Conservation (phyloP, 2,888 invertebrate species). For the Pristionchus exspectatus region DNA sequence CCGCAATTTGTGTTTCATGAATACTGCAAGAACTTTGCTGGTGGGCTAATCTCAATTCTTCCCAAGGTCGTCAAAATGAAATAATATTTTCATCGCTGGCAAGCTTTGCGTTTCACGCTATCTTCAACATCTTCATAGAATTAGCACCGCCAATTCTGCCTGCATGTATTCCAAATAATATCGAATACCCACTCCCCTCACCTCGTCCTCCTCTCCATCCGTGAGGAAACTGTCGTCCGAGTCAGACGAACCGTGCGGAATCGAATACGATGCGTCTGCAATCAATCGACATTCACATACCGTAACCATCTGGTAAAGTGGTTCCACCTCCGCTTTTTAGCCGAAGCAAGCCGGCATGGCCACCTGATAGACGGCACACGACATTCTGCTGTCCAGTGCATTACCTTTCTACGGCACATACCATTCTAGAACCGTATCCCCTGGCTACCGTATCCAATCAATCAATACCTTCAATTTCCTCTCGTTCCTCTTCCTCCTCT, state of each 20-base stretch:
- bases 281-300: not conserved
- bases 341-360: too few relatives aligned
- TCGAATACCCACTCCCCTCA: not conserved
- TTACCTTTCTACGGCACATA: not conserved
- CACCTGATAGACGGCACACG: too few relatives aligned
- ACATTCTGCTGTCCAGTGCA: too few relatives aligned
- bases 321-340: too few relatives aligned
- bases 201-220: conserved; percentile 28
- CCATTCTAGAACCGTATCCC: not conserved
- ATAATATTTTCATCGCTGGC: not conserved
- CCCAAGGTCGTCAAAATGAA: not conserved
- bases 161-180: too few relatives aligned
- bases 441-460: not conserved
- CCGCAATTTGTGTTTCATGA: not conserved
- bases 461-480: conserved; percentile 8
- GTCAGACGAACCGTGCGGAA: not conserved
- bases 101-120: not conserved
- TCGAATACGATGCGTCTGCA: conserved; percentile 15
- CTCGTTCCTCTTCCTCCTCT: not conserved
- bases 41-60: not conserved
- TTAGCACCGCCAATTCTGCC: not conserved
- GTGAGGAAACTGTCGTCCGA: conserved; percentile 8
- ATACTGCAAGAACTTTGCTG: not conserved
- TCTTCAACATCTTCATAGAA: not conserved
- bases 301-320: too few relatives aligned